Evolutionary conservation across 1,140 invertebrate genomes (phyloP), one percentile per base, ranked within the genome.

Genomic region (Trichonephila clavata): DNA sequence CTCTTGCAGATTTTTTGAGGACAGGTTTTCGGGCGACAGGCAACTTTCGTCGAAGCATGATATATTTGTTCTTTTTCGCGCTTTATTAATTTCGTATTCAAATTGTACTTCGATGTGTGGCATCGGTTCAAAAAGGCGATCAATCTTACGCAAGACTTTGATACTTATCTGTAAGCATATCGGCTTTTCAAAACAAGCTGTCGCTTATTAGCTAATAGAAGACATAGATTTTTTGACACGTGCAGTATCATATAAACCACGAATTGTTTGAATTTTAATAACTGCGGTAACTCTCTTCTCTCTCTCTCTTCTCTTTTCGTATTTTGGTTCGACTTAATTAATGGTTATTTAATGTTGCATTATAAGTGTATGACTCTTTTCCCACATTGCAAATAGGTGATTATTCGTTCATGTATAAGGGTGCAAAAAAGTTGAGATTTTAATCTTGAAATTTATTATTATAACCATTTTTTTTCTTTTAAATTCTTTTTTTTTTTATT

Each of bases 71-170:
- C 43, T 84, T 32, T 71, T 86, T 60, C 24, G 57, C n/a, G 50
- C 43, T 39, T 89, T 89, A 65, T 89, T 65, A 89, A 71, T 71
- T 89, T 89, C 87, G 21, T 71, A 89, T 89, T 89, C 87, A 89
- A 77, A 89, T 89, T 89, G 63, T n/a, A 89, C 18, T 65, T 43
- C 39, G 39, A 89, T 89, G 27, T 89, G 63, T 89, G 32, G 65
- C 87, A 68, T 89, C 65, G 43, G 21, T 20, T 60, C 10, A 16
- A 27, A 86, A 60, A 60, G 84, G 61, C 39, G 87, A 65, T 89
- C n/a, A 63, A 63, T 87, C 61, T 63, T 87, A 10, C 50, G 7
- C 50, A 50, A 5, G 87, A 7, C 18, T 24, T 50, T 2, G 84
- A 63, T 60, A 39, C 57, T 27, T 60, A 61, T 86, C 84, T 86